Base-by-base conservation (phyloP, 2,113 vertebrate species). In the Xiphophorus hellerii region DNA sequence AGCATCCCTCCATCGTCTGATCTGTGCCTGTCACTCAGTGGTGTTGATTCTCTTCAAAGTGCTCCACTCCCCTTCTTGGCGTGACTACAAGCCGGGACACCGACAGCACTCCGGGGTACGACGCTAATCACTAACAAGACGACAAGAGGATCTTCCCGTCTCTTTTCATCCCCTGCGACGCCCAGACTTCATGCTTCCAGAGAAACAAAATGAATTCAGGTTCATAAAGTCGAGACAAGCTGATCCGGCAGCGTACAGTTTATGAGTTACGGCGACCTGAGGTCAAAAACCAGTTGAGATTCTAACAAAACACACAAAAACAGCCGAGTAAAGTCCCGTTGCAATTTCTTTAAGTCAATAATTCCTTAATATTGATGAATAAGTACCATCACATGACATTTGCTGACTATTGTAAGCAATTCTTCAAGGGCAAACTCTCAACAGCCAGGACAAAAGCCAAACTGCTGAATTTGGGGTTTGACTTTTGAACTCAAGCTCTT, bases 41-140 rank as follows among this genome's bases (percentile, higher is more conserved):
- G 42, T 78, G 84, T 76, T 76, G 81, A 74, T 73, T 88, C 69
- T 74, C 76, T 76, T 87, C 79, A 87, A 86, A 87, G 80, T 31
- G 7, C 27, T 35, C 29, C 62, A 66, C 4, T 67, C 31, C 54
- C 17, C n/a, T 5, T 48, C 44, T 58, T 54, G 66, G 39, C 70
- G 69, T 54, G 66, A 42, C 58, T 39, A 74, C 66, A 73, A 29
- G 61, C 65, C 62, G 62, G 25, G 25, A 10, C 63, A 28, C 35
- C 62, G 77, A 71, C 82, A 75, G 71, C 70, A 77, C 70, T 65
- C 82, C 66, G 72, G 81, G 29, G 64, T 86, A 71, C 0, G 0
- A 67, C 84, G 76, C 66, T 78, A 81, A 89, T 85, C 62, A 75
- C 44, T 68, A 35, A 5, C 62, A 62, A 69, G 69, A 71, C 73